Evolutionary conservation across 2,888 invertebrate species (phyloP).

Genomic region (Drosophila greeni): DNA sequence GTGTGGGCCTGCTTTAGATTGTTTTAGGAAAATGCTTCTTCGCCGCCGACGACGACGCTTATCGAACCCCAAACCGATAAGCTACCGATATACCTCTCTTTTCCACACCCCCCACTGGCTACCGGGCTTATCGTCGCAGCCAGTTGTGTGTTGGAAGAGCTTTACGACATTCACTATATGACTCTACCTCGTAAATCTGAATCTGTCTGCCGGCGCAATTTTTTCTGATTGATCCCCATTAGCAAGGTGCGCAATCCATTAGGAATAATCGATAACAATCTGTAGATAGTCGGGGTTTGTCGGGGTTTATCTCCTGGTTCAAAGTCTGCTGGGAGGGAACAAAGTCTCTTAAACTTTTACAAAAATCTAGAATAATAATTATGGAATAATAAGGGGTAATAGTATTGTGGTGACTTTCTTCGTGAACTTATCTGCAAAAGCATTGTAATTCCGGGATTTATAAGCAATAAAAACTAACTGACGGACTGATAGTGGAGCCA

Average conservation of each 20-base stretch:
- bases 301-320: slow-evolving; percentile 21
- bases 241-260: slow-evolving; percentile 16
- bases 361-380: background rate
- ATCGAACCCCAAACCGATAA: slow-evolving; percentile 22
- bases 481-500: background rate
- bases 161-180: slow-evolving; percentile 20
- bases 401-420: background rate
- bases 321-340: slow-evolving; percentile 14
- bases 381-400: slow-evolving; percentile 6
- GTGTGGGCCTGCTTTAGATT: slow-evolving; percentile 23
- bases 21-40: slow-evolving; percentile 5
- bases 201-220: slow-evolving; percentile 36
- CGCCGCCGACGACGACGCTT: background rate
- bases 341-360: no score
- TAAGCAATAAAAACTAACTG: background rate
- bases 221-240: slow-evolving; percentile 34
- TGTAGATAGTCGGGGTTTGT: slow-evolving; percentile 4
- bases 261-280: slow-evolving; percentile 1
- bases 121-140: slow-evolving; percentile 14
- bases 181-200: slow-evolving; percentile 39
- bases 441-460: slow-evolving; percentile 2
- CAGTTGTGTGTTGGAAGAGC: background rate
- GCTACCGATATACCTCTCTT: slow-evolving; percentile 17
- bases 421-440: background rate
- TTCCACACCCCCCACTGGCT: slow-evolving; percentile 1